Conservation (phyloP, 2,797 vertebrate genomes). For the Trachurus trachurus region DNA sequence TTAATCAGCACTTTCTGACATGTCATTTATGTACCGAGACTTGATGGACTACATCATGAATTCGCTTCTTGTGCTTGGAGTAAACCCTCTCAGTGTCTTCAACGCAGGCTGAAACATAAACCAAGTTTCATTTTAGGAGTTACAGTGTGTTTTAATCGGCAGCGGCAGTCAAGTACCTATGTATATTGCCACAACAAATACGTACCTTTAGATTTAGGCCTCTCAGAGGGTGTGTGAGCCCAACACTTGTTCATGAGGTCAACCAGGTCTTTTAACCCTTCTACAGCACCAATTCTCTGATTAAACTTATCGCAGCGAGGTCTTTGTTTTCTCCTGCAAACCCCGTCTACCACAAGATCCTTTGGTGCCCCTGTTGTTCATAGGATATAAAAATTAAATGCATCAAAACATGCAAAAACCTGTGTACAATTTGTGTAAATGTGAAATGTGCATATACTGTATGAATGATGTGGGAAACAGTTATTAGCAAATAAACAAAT, state of each 20-base stretch:
- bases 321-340: background rate
- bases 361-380: background rate
- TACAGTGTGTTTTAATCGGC: accelerated
- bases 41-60: conserved; percentile 45
- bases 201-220: conserved; percentile 71
- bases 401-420: background rate
- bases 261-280: conserved; percentile 63
- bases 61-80: conserved; percentile 19
- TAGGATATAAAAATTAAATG: background rate
- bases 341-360: conserved; percentile 15
- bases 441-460: background rate
- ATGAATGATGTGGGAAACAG: background rate
- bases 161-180: background rate
- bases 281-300: background rate
- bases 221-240: conserved; percentile 29
- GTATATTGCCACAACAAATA: background rate
- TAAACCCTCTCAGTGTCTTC: conserved; percentile 48
- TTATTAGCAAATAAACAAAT: background rate
- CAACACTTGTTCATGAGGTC: conserved; percentile 80
- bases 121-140: background rate
- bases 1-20: background rate
- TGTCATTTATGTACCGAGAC: conserved; percentile 57
- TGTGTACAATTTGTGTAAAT: background rate
- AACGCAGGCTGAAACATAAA: conserved; percentile 70
- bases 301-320: conserved; percentile 40